phyloP scores from a whole-genome alignment of 2,888 invertebrate genomes.

The Synanthedon formicaeformis region DNA sequence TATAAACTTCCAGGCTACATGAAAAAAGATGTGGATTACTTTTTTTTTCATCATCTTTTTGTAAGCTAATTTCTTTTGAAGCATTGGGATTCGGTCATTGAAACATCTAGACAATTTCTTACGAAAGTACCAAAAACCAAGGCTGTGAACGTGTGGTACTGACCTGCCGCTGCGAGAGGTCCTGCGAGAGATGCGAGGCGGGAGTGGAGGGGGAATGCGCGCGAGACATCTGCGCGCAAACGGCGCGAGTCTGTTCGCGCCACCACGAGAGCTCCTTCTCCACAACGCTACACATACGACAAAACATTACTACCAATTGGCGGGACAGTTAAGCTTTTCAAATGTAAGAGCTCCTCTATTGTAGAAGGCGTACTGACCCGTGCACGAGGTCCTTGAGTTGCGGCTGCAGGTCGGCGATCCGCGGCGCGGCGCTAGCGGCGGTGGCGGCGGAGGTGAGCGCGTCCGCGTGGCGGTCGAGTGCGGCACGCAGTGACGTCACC shows the following conservation, averaged over 20 bases:
- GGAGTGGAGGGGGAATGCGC: constrained; percentile 54
- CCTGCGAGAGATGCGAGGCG: constrained; percentile 15
- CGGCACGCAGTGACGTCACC: constrained; percentile 27
- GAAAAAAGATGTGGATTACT: too few relatives aligned
- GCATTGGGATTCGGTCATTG: too few relatives aligned
- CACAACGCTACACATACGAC: constrained; percentile 28
- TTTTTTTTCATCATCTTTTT: too few relatives aligned
- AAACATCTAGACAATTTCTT: background rate
- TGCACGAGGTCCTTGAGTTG: constrained; percentile 29
- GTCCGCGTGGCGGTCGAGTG: constrained; percentile 42
- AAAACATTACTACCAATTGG: too few relatives aligned
- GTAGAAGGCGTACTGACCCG: constrained; percentile 16
- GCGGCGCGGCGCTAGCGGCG: constrained; percentile 10
- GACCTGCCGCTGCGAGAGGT: constrained; percentile 42
- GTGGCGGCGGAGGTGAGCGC: constrained; percentile 23
- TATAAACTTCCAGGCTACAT: too few relatives aligned
- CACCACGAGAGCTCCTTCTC: constrained; percentile 58
- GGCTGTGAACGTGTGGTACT: background rate
- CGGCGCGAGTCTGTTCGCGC: constrained; percentile 46
- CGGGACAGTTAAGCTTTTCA: too few relatives aligned
- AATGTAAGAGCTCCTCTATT: too few relatives aligned
- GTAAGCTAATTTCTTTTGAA: too few relatives aligned
- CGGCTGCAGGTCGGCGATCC: constrained; percentile 23
- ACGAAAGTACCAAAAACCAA: background rate
- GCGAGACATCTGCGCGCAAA: constrained; percentile 38